Percentiles rank a stretch among this genome's conserved stretches.
Conservation (phyloP, 2,888 invertebrate genomes). For the Calameuta idolon region DNA sequence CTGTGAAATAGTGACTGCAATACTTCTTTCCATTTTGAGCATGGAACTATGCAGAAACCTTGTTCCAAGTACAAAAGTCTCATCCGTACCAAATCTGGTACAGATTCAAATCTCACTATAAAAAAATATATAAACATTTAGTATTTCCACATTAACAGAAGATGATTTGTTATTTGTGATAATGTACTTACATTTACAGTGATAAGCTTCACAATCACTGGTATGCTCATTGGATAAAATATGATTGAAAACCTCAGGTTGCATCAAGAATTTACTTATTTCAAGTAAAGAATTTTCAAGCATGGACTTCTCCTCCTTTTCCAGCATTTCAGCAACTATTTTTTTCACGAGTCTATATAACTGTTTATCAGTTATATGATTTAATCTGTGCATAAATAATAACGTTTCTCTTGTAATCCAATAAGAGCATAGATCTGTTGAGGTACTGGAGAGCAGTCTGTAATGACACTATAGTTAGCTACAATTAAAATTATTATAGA, state of each 20-base stretch:
- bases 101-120: constrained; percentile 70
- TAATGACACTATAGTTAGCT: constrained; percentile 23
- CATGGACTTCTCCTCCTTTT: constrained; percentile 28
- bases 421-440: constrained; percentile 45
- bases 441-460: constrained; percentile 56
- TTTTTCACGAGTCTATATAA: constrained; percentile 53
- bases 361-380: constrained; percentile 45
- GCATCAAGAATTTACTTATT: constrained; percentile 41
- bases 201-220: constrained; percentile 41
- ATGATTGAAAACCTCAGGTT: constrained; percentile 48
- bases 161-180: neutral
- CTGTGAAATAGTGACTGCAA: constrained; percentile 68
- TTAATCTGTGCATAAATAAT: constrained; percentile 52
- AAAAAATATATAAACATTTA: constrained; percentile 56
- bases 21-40: constrained; percentile 71
- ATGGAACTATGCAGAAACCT: constrained; percentile 71
- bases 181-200: constrained; percentile 45
- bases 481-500: constrained; percentile 9
- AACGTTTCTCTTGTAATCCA: constrained; percentile 54
- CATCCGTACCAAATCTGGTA: constrained; percentile 69
- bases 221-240: constrained; percentile 42
- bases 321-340: constrained; percentile 28
- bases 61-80: constrained; percentile 69
- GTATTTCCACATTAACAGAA: neutral
- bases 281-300: constrained; percentile 37